Percentiles rank a stretch among this genome's conserved stretches.
Conservation (phyloP, 2,797 vertebrate species). For the Masticophis lateralis region DNA sequence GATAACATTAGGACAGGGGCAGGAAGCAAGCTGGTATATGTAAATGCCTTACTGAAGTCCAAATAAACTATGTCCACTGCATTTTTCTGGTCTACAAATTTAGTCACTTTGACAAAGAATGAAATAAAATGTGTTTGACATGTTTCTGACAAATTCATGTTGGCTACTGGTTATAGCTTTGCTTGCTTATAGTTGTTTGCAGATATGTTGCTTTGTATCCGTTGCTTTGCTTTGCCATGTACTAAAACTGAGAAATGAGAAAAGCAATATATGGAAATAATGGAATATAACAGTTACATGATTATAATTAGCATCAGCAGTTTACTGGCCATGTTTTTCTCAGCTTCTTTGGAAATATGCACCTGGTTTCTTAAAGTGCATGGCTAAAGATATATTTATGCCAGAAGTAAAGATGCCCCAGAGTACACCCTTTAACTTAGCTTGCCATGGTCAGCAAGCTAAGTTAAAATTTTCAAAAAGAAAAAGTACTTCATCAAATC, state of each 20-base stretch:
- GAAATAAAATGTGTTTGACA: too few species aligned
- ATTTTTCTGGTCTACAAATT: background rate
- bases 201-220: background rate
- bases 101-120: too few species aligned
- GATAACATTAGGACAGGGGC: too few species aligned
- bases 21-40: too few species aligned
- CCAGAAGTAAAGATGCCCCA: conserved; percentile 44
- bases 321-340: conserved; percentile 21
- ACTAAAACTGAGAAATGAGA: conserved; percentile 1
- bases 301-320: background rate
- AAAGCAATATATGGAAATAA: background rate
- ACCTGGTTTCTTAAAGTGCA: conserved; percentile 49
- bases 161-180: background rate
- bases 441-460: conserved; percentile 68
- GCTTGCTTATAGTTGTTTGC: background rate
- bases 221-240: conserved; percentile 3
- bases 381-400: conserved; percentile 49
- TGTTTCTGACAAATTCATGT: background rate
- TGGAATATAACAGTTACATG: background rate
- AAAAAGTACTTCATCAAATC: conserved; percentile 71
- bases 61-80: background rate
- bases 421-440: conserved; percentile 59
- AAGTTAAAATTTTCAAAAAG: conserved; percentile 69
- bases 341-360: conserved; percentile 21
- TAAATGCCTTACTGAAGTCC: background rate